phyloP scores from a whole-genome alignment of 2,888 invertebrate genomes.

The Pseudococcus longispinus region DNA sequence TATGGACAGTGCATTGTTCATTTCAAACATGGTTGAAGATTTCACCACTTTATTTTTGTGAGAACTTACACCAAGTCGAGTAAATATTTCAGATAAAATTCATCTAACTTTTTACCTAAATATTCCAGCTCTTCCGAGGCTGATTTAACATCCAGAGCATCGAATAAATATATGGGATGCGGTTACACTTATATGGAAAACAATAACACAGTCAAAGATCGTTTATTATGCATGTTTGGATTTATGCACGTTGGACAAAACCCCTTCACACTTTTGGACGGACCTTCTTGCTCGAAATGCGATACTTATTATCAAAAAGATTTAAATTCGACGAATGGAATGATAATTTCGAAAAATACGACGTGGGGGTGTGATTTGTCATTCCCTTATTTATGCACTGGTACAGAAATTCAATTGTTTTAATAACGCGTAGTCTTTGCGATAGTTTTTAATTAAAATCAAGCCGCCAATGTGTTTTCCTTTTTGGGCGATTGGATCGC shows the following conservation, averaged over 20 bases:
- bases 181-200: background rate
- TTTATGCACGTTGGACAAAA: background rate
- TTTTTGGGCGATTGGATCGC: background rate
- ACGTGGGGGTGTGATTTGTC: background rate
- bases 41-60: background rate
- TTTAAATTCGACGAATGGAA: background rate
- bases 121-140: background rate
- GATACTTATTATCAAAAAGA: background rate
- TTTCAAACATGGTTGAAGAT: background rate
- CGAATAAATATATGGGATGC: background rate
- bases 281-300: background rate
- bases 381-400: background rate
- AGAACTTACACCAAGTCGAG: background rate
- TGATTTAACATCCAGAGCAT: background rate
- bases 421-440: background rate
- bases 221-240: background rate
- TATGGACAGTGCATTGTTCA: background rate
- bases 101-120: background rate
- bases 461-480: background rate
- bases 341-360: background rate
- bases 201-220: background rate
- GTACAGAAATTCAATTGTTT: constrained; percentile 6
- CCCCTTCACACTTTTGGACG: background rate
- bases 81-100: background rate
- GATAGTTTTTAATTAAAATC: background rate